Percentiles rank a stretch among this genome's conserved stretches.
Conservation (phyloP, 35 echinoderm and acorn worm species). For the Ptychodera flava region DNA sequence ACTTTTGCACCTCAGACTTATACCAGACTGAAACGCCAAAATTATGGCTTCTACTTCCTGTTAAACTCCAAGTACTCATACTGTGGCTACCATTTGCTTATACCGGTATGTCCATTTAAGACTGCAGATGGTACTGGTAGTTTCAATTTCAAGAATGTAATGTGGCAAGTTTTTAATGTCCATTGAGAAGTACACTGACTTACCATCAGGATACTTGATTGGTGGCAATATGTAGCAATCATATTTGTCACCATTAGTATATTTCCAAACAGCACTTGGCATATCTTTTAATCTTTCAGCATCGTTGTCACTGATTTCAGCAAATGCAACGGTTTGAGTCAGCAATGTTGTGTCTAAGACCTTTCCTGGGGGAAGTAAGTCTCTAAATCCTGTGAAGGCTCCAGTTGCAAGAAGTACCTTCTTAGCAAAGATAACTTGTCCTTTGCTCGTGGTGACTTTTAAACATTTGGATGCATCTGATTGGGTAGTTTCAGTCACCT, state of each 20-base stretch:
- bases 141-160: too few relatives aligned
- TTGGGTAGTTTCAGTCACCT: not conserved
- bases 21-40: too few relatives aligned
- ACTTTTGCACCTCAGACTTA: too few relatives aligned
- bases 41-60: too few relatives aligned
- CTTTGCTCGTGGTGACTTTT: constrained; percentile 7
- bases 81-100: too few relatives aligned
- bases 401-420: constrained; percentile 63
- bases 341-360: constrained; percentile 21
- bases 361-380: constrained; percentile 26
- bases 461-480: not conserved
- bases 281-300: constrained; percentile 37
- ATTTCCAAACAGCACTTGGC: constrained; percentile 38
- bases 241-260: not conserved
- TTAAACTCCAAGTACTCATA: too few relatives aligned
- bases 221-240: constrained; percentile 17
- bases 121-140: too few relatives aligned
- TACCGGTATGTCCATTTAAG: too few relatives aligned
- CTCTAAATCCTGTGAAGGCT: constrained; percentile 53
- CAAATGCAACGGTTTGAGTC: constrained; percentile 34
- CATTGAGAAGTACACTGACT: too few relatives aligned
- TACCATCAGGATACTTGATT: constrained; percentile 9
- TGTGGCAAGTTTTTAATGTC: too few relatives aligned
- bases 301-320: constrained; percentile 47
- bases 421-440: constrained; percentile 19